Conservation (phyloP, 2,797 vertebrate genomes). For the Hydrophis major region DNA sequence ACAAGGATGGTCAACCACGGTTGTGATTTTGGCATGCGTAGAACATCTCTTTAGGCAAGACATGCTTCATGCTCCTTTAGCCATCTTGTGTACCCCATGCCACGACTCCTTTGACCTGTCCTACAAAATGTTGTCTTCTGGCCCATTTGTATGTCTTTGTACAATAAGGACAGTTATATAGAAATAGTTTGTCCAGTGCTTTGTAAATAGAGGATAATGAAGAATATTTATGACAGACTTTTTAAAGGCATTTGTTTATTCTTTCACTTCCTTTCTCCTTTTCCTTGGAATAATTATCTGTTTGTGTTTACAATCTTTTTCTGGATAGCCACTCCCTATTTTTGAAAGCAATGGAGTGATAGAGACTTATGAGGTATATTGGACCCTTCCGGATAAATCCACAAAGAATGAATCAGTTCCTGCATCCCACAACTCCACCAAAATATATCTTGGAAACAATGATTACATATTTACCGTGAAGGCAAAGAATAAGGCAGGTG, state of each 20-base stretch:
- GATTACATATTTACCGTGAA: conserved; percentile 69
- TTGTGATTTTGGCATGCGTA: not conserved
- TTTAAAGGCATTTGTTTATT: not conserved
- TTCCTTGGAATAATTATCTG: not conserved
- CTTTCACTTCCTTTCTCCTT: not conserved
- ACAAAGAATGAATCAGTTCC: conserved; percentile 47
- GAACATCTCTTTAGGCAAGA: not conserved
- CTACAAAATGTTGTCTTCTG: too few species aligned
- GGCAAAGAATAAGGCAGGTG: conserved; percentile 70
- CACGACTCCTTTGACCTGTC: not conserved
- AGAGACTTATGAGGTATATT: conserved; percentile 69
- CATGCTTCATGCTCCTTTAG: not conserved
- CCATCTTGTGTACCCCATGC: not conserved
- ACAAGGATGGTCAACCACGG: not conserved
- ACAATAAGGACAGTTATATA: not conserved
- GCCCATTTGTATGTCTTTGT: not conserved
- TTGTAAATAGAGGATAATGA: not conserved
- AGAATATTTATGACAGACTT: not conserved
- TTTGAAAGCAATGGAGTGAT: conserved; percentile 73
- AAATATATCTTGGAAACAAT: conserved; percentile 61
- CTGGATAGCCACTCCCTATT: conserved; percentile 65
- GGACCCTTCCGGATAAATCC: conserved; percentile 47
- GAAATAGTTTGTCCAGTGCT: not conserved
- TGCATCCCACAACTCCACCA: conserved; percentile 62
- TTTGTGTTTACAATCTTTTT: conserved; percentile 2